phyloP scores from a whole-genome alignment of 2,113 vertebrate species.

The Carollia perspicillata region DNA sequence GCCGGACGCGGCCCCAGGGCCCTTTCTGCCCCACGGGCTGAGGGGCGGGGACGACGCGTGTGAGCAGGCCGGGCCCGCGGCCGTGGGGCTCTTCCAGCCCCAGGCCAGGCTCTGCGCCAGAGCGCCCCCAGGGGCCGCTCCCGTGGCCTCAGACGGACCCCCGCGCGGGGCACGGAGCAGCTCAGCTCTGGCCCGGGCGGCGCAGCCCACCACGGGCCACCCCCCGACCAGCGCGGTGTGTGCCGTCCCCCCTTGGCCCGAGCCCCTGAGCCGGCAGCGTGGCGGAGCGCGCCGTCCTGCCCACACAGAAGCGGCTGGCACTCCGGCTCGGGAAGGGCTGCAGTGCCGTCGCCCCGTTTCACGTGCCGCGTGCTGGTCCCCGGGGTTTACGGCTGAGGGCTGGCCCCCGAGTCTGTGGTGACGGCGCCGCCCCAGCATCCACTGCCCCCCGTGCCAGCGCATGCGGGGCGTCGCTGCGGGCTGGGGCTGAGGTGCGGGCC shows the following conservation, averaged over 20 bases:
- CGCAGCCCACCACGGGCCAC: rapidly evolving
- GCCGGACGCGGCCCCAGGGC: too few relatives aligned
- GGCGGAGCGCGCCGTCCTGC: rapidly evolving
- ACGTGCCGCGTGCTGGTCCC: rapidly evolving
- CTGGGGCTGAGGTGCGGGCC: rapidly evolving
- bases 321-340: too few relatives aligned
- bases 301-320: too few relatives aligned
- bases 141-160: not conserved
- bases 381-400: rapidly evolving
- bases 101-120: not conserved
- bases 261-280: rapidly evolving
- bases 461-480: rapidly evolving
- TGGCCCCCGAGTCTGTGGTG: too few relatives aligned
- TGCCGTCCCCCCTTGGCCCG: not conserved
- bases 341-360: too few relatives aligned
- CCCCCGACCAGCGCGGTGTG: too few relatives aligned
- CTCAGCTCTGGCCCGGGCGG: not conserved
- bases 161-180: rapidly evolving
- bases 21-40: rapidly evolving
- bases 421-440: rapidly evolving
- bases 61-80: not conserved
- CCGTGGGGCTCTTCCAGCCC: rapidly evolving
- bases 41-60: rapidly evolving
- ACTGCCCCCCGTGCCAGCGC: rapidly evolving
- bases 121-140: rapidly evolving